phyloP scores from a whole-genome alignment of 2,797 vertebrate genomes.

The Gila robusta region DNA sequence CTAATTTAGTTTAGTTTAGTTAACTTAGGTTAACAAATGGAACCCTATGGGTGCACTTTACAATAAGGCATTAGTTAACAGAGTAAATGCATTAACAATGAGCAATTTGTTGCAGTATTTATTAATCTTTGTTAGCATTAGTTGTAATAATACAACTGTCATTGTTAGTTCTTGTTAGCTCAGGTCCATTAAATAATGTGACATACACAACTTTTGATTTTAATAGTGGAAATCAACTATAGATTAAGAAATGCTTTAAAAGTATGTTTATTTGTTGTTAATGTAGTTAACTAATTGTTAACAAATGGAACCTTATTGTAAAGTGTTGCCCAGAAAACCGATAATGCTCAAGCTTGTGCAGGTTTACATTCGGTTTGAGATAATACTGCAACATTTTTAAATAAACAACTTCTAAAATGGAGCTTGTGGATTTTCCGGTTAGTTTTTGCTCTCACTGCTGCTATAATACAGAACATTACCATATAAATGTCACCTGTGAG shows the following conservation, averaged over 20 bases:
- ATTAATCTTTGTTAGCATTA: neutral
- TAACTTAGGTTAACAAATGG: neutral
- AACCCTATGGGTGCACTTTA: neutral
- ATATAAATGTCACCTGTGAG: slow-evolving; percentile 1
- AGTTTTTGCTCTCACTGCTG: neutral
- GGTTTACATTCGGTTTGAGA: neutral
- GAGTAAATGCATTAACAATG: neutral
- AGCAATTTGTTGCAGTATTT: neutral
- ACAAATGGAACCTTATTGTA: neutral
- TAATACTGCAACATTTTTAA: neutral
- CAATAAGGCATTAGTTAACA: neutral
- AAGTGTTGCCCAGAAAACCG: neutral
- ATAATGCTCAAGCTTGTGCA: neutral
- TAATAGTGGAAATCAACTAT: neutral
- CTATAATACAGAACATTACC: neutral
- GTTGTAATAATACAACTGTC: neutral
- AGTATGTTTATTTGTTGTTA: neutral
- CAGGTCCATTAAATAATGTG: neutral
- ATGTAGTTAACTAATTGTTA: neutral
- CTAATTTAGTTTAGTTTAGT: neutral
- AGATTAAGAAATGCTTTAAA: neutral
- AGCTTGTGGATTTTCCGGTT: slow-evolving; percentile 4
- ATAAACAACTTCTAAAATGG: neutral
- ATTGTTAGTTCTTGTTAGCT: neutral
- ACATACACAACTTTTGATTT: neutral